Evolutionary conservation across 2,113 vertebrate species (phyloP), one percentile per base, ranked within the genome.

Genomic region (Daphoenositta chrysoptera): DNA sequence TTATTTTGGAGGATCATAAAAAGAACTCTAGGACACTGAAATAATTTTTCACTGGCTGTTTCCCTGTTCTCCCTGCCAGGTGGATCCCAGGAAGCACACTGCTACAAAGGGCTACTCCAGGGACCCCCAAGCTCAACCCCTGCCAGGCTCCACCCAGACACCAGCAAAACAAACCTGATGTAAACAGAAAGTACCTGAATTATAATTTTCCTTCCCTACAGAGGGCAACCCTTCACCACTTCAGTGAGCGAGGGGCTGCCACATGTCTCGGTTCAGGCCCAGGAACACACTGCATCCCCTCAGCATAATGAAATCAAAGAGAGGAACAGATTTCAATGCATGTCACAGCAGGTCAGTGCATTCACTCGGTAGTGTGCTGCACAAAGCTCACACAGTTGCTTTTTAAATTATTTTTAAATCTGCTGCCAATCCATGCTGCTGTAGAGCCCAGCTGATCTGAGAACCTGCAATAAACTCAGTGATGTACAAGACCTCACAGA

Each of bases 221-320:
- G 95, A 84, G 95, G 97, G 97, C 95, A 97, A 95, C 90, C 93
- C 95, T 92, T 94, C 92, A 79, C 93, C 87, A 89, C 68, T 83
- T 60, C 88, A 96, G 64, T 48, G 69, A 90, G 47, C 0, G 1
- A 86, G 51, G 70, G 94, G 53, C 88, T 39, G 58, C 53, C 48
- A 45, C 37, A 33, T 15, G 31, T 68, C 57, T 97, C n/a, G 0
- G 15, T 69, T 82, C 65, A 82, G 78, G 53, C 68, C 53, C 50
- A 23, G 72, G 54, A 95, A 40, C 42, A 45, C 47, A 51, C 48
- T 76, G 44, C 76, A 86, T 65, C 56, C 63, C 44, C 4, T 8
- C 27, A 40, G 58, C 44, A 28, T 37, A 80, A 61, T 50, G 87
- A 91, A 96, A 94, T 77, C 84, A 75, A 83, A 90, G 80, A 78